Evolutionary conservation across 1,140 invertebrate species (phyloP).

Genomic region (Lerema accius): DNA sequence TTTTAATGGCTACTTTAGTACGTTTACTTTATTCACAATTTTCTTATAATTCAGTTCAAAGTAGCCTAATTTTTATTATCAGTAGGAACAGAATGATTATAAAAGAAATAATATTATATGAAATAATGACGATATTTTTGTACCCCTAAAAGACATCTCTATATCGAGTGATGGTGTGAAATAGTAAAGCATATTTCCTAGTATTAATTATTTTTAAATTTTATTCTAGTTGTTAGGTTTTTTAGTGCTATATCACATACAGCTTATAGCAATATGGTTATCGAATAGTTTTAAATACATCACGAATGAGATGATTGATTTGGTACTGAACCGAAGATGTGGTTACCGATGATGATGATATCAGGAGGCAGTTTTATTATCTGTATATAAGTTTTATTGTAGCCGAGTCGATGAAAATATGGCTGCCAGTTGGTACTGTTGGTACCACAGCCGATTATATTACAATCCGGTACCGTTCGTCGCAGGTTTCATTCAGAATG

Average conservation of each 20-base stretch:
- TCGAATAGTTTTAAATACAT: slow-evolving; percentile 58
- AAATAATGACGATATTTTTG: slow-evolving; percentile 75
- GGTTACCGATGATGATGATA: slow-evolving; percentile 58
- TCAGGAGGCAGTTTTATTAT: slow-evolving; percentile 26
- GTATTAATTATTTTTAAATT: slow-evolving; percentile 45
- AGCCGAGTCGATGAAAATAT: background rate
- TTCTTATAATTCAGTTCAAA: slow-evolving; percentile 5
- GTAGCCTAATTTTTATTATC: slow-evolving; percentile 20
- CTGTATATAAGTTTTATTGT: slow-evolving; percentile 30
- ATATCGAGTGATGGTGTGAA: slow-evolving; percentile 42
- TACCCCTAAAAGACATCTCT: slow-evolving; percentile 70
- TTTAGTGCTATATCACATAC: slow-evolving; percentile 28
- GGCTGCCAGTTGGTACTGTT: no score
- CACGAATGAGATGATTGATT: slow-evolving; percentile 49
- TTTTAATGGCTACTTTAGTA: slow-evolving; percentile 8
- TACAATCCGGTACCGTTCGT: slow-evolving; percentile 1
- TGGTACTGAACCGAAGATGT: slow-evolving; percentile 55
- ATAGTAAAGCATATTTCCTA: slow-evolving; percentile 40
- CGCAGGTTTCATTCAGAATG: slow-evolving; percentile 30
- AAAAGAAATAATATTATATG: slow-evolving; percentile 15
- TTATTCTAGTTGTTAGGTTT: slow-evolving; percentile 43
- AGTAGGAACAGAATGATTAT: slow-evolving; percentile 15
- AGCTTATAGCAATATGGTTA: slow-evolving; percentile 55
- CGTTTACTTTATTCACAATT: background rate
- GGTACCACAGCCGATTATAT: no score